Evolutionary conservation across 2,113 vertebrate genomes (phyloP).

Genomic region (Malurus elegans): DNA sequence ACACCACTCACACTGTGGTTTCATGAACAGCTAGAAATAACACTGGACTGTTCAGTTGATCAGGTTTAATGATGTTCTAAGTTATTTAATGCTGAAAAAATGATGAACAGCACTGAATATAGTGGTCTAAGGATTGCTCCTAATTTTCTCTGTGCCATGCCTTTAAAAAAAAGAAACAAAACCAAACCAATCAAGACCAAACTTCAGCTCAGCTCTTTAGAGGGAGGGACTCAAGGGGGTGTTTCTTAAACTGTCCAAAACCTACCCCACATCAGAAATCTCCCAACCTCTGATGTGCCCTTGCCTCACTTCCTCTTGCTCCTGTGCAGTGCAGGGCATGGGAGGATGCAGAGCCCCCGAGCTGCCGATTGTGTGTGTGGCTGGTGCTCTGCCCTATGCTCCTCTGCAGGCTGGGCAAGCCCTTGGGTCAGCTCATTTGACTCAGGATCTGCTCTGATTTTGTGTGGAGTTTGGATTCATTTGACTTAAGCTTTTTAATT

Average conservation of each 20-base stretch:
- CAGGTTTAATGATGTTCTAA: not conserved
- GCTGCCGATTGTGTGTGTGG: fast-evolving
- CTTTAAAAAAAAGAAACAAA: not conserved
- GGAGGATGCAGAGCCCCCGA: not conserved
- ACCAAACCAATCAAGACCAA: not conserved
- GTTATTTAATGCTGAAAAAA: not conserved
- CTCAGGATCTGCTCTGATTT: not conserved
- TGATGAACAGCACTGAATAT: not conserved
- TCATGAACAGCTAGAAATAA: not conserved
- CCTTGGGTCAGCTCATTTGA: not conserved
- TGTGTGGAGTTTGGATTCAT: not conserved
- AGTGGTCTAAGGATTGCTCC: not conserved
- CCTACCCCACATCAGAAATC: not conserved
- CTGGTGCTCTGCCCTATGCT: fast-evolving
- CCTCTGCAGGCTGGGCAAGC: not conserved
- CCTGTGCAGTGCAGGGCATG: fast-evolving
- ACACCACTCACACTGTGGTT: not conserved
- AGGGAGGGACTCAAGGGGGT: not conserved
- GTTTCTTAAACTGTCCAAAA: not conserved
- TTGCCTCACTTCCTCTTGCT: not conserved
- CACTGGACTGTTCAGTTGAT: not conserved
- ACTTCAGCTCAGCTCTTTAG: not conserved
- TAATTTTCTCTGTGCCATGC: not conserved
- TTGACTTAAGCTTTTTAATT: not conserved
- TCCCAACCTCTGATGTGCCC: not conserved